Base-by-base conservation (phyloP, 2,797 vertebrate genomes). In the Channa striata region DNA sequence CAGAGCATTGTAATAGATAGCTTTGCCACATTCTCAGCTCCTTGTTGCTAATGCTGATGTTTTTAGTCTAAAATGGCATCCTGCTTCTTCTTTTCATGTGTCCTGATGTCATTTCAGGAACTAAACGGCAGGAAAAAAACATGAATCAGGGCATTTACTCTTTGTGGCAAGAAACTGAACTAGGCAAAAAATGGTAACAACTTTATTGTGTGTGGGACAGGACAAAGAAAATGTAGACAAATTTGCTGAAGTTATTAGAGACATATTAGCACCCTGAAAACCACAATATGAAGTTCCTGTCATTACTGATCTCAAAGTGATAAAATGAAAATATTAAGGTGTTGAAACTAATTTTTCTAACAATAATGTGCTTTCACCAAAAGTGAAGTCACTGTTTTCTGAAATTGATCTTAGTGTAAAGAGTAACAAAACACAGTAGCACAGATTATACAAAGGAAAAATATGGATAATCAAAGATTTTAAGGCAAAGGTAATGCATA, bases 1-100 rank as follows among this genome's bases (percentile, higher is more conserved):
- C 59, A 11, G 76, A 77, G 89, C 62, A 34, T 78, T 42, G 76
- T 78, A 85, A 87, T 80, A 63, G 74, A 78, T 70, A 59, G 75
- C 70, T 77, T 68, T 72, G 58, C 70, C 73, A 60, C 54, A 52
- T 34, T 70, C 69, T 65, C 64, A 6, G 57, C 59, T 61, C 30
- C 53, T 62, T 11, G 65, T 71, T 59, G 69, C 59, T 79, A 77
- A 80, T 57, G 39, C 68, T 79, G 48, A 76, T 75, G 47, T 52
- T 68, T 72, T 23, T 21, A 11, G 58, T 68, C 67, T 59, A 68
- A 87, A 87, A 79, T 78, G 72, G 61, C 68, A 76, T 85, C 65
- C 66, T 21, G 25, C 69, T 59, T 86, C 68, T 69, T 60, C 36
- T 53, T 84, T 87, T 81, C 74, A 70, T 82, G 59, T 78, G 51